Conservation (phyloP, 2,888 invertebrate species). For the Meiosimyza platycephala region DNA sequence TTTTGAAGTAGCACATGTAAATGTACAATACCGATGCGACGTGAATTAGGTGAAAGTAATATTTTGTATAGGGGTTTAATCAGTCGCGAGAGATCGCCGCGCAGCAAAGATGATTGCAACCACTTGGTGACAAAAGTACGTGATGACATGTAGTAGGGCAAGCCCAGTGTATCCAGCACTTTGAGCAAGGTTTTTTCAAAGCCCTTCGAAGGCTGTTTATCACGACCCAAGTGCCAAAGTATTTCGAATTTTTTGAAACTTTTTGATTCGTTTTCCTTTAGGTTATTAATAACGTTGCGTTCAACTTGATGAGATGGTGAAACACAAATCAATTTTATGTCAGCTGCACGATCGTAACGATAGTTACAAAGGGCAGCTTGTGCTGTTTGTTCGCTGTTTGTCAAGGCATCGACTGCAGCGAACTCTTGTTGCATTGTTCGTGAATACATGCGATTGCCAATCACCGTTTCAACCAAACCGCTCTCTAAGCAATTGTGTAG, state of each 20-base stretch:
- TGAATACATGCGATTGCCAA: constrained; percentile 69
- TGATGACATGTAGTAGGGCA: constrained; percentile 64
- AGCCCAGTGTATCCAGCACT: constrained; percentile 68
- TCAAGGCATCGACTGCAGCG: constrained; percentile 43
- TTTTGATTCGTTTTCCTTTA: constrained; percentile 64
- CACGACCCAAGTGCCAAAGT: constrained; percentile 83
- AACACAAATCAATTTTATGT: constrained; percentile 63
- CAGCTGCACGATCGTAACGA: constrained; percentile 60
- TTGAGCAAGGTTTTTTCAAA: constrained; percentile 76
- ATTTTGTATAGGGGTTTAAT: constrained; percentile 82
- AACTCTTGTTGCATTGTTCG: constrained; percentile 58
- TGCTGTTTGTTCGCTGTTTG: constrained; percentile 42
- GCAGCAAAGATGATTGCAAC: constrained; percentile 78
- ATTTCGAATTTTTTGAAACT: constrained; percentile 67
- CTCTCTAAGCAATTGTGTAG: constrained; percentile 78
- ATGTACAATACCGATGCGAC: constrained; percentile 83
- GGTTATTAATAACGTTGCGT: constrained; percentile 51
- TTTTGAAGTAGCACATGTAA: constrained; percentile 71
- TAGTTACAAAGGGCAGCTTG: constrained; percentile 55
- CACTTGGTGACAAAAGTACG: constrained; percentile 77
- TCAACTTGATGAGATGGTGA: constrained; percentile 53
- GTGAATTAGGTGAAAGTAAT: constrained; percentile 81
- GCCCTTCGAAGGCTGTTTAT: constrained; percentile 69
- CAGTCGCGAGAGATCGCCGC: constrained; percentile 82
- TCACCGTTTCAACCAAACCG: constrained; percentile 77